phyloP scores from a whole-genome alignment of 1,140 invertebrate species.

The Drosophila nasuta region DNA sequence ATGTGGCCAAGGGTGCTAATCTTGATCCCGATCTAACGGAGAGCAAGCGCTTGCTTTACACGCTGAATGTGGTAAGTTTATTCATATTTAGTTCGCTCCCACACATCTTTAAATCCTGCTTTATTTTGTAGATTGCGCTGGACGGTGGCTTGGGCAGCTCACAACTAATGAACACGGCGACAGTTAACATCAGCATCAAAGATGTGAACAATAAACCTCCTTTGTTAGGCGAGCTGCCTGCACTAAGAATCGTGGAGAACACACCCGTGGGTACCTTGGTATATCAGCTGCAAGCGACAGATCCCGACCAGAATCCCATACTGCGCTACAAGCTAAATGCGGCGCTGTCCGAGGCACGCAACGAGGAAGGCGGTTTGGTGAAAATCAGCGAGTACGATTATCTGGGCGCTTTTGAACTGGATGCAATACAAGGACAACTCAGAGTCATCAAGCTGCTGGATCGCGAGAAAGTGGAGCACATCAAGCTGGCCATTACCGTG shows the following conservation, averaged over 20 bases:
- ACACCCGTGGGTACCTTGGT: conserved; percentile 90
- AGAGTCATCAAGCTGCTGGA: conserved; percentile 89
- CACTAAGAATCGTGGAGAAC: conserved; percentile 89
- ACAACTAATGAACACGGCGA: conserved; percentile 89
- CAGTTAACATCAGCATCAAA: conserved; percentile 93
- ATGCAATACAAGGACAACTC: conserved; percentile 90
- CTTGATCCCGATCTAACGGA: conserved; percentile 95
- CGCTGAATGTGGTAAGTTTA: conserved; percentile 87
- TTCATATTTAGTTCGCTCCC: not conserved
- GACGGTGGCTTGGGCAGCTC: conserved; percentile 94
- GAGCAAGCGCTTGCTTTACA: conserved; percentile 89
- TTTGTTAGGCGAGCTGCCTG: conserved; percentile 89
- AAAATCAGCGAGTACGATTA: conserved; percentile 91
- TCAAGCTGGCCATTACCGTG: conserved; percentile 91
- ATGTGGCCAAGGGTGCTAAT: conserved; percentile 93
- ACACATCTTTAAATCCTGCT: too few species aligned
- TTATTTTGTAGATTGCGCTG: conserved; percentile 87
- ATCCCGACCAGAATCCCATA: conserved; percentile 91
- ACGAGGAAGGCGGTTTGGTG: conserved; percentile 91
- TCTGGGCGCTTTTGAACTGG: conserved; percentile 89
- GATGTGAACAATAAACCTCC: conserved; percentile 97
- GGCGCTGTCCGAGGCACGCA: conserved; percentile 90
- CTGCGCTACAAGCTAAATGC: conserved; percentile 91
- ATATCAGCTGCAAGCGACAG: conserved; percentile 89
- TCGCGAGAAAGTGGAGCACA: conserved; percentile 92